A percentile compares a stretch with the other conserved stretches of the same genome.
These are phyloP conservation scores for Camptogramma bilineatum DNA, from an alignment of 2,888 invertebrate genomes.

Conservation along the genomic window DNA sequence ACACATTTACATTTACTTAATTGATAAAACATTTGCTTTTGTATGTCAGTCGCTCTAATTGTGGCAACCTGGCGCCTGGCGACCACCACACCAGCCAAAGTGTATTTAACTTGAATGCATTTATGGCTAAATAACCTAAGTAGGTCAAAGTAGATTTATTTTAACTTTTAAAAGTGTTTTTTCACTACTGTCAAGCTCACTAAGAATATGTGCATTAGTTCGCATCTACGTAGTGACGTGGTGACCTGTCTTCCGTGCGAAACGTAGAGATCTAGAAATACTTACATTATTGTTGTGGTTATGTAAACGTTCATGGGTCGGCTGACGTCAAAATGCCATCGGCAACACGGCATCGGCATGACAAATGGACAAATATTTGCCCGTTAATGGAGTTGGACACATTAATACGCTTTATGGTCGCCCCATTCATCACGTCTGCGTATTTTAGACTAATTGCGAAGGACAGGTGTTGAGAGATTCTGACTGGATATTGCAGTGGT, in stretches of 20 bases:
- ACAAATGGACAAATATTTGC: slow-evolving; percentile 75
- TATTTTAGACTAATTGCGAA: slow-evolving; percentile 34
- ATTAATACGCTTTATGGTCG: slow-evolving; percentile 59
- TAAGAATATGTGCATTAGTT: too few species aligned
- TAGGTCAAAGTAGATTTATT: too few species aligned
- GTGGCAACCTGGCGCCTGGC: too few species aligned
- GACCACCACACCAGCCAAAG: too few species aligned
- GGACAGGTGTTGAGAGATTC: slow-evolving; percentile 12
- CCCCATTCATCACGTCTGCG: slow-evolving; percentile 44
- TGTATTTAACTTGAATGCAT: too few species aligned
- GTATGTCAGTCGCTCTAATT: background rate
- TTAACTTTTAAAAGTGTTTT: too few species aligned
- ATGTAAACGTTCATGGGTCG: slow-evolving; percentile 49
- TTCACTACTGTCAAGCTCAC: too few species aligned
- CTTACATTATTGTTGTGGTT: slow-evolving; percentile 38
- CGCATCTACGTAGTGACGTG: too few species aligned
- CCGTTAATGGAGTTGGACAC: slow-evolving; percentile 68
- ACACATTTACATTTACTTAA: background rate
- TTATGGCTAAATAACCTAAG: too few species aligned
- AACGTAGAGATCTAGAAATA: background rate
- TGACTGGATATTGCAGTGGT: background rate
- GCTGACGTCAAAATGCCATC: slow-evolving; percentile 56
- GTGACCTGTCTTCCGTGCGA: too few species aligned
- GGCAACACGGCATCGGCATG: slow-evolving; percentile 54
- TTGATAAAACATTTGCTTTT: background rate